Percentiles rank a stretch among this genome's conserved stretches.
Evolutionary conservation across 2,797 vertebrate species (phyloP).

Genomic region (Nannoperca australis): DNA sequence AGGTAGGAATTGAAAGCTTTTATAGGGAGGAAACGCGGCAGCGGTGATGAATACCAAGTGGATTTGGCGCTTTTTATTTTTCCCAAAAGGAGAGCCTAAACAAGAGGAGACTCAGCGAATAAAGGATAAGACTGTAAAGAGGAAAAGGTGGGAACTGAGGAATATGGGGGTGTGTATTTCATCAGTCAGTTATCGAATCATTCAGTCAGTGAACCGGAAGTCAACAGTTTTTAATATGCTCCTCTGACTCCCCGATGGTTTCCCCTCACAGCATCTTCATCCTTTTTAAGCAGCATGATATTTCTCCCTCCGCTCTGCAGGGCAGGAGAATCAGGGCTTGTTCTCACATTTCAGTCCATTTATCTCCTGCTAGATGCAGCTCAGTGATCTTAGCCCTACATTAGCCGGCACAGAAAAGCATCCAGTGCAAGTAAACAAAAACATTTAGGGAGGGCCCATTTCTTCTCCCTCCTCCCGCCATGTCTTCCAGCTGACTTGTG

Average conservation of each 20-base stretch:
- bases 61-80: constrained; percentile 23
- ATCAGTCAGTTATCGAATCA: constrained; percentile 64
- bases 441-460: constrained; percentile 68
- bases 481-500: constrained; percentile 45
- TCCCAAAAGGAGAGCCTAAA: constrained; percentile 30
- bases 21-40: constrained; percentile 46
- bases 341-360: constrained; percentile 85
- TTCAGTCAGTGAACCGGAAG: constrained; percentile 62
- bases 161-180: constrained; percentile 44
- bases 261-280: constrained; percentile 62
- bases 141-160: constrained; percentile 32
- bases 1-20: constrained; percentile 60
- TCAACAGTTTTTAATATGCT: constrained; percentile 68
- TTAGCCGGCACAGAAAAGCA: constrained; percentile 75
- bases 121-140: constrained; percentile 44
- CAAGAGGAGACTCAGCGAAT: constrained; percentile 38
- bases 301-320: constrained; percentile 65
- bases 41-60: constrained; percentile 65
- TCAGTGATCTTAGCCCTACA: constrained; percentile 80
- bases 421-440: constrained; percentile 74
- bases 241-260: constrained; percentile 57
- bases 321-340: constrained; percentile 71
- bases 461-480: constrained; percentile 29
- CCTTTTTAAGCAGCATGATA: constrained; percentile 66
- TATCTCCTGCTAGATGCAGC: constrained; percentile 76